Evolutionary conservation across 2,113 vertebrate species (phyloP), one percentile per base, ranked within the genome.

Genomic region (Callocephalon fimbriatum): DNA sequence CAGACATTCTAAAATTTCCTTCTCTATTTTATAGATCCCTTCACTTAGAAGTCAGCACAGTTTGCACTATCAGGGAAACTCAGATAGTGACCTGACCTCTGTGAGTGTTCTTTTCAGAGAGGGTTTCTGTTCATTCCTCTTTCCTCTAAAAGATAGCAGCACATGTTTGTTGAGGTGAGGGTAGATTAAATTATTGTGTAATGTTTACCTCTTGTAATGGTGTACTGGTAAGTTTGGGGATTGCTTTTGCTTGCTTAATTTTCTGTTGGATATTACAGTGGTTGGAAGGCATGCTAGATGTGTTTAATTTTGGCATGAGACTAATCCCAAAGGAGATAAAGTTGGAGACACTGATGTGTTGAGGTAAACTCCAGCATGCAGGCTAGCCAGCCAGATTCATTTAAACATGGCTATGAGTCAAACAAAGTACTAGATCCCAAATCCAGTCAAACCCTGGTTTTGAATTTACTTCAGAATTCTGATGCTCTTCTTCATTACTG

Each of bases 291-390:
- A 83, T 74, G 72, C 51, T 77, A 67, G 54, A 59, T 73, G 32
- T 83, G 37, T 79, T 90, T 94, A 73, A 62, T 88, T 94, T 83
- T 88, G 67, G 73, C 45, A 62, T 47, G 21, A 15, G 35, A 62
- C 50, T 88, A 86, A 88, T 53, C 75, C 63, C 88, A 88, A 77
- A 76, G 54, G 85, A 80, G 65, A 66, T 74, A 50, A 92, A 93
- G 40, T 37, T 88, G 66, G 62, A 95, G 70, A 91, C 44, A 25
- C 26, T 82, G 54, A 54, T 90, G 86, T 1, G 5, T 47, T 88
- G 58, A 95, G 86, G 50, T 67, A 79, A 94, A 94, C 38, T 88
- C 35, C 47, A 67, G 54, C 26, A 47, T 2, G 4, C 38, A 77
- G 29, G 26, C 59, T 72, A 80, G 54, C n/a, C 35, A 90, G 31